phyloP scores from a whole-genome alignment of 2,888 invertebrate species.

The Drosophila setosimentum region DNA sequence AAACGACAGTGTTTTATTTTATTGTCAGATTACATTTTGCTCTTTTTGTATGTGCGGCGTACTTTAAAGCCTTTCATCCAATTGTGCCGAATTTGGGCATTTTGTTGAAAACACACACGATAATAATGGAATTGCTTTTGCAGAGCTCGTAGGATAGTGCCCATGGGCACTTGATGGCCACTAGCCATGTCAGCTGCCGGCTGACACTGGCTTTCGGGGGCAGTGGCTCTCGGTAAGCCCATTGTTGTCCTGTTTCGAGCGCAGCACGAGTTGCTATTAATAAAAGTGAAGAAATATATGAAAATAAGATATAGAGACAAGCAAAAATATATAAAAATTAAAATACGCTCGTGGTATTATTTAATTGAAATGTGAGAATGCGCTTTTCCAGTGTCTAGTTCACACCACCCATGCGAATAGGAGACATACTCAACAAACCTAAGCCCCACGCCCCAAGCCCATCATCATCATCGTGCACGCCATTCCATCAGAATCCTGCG shows the following conservation, averaged over 20 bases:
- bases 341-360: constrained; percentile 63
- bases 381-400: constrained; percentile 69
- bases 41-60: not conserved
- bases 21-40: not conserved
- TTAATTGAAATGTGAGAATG: constrained; percentile 78
- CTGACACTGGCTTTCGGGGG: constrained; percentile 21
- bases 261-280: constrained; percentile 67
- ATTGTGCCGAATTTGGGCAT: constrained; percentile 11
- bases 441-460: not conserved
- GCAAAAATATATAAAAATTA: constrained; percentile 47
- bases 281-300: constrained; percentile 40
- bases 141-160: constrained; percentile 16
- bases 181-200: constrained; percentile 31
- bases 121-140: constrained; percentile 20
- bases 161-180: constrained; percentile 37
- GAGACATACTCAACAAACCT: not conserved
- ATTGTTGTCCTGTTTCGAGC: constrained; percentile 52
- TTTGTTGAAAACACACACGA: not conserved
- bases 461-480: constrained; percentile 1
- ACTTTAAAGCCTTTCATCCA: not conserved
- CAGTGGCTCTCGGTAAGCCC: constrained; percentile 7
- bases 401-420: constrained; percentile 24
- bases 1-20: not conserved
- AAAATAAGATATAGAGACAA: constrained; percentile 14
- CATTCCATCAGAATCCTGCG: constrained; percentile 34